Percentiles rank a stretch among this genome's conserved stretches.
Evolutionary conservation across 2,113 vertebrate species (phyloP).

Genomic region (Scalopus aquaticus): DNA sequence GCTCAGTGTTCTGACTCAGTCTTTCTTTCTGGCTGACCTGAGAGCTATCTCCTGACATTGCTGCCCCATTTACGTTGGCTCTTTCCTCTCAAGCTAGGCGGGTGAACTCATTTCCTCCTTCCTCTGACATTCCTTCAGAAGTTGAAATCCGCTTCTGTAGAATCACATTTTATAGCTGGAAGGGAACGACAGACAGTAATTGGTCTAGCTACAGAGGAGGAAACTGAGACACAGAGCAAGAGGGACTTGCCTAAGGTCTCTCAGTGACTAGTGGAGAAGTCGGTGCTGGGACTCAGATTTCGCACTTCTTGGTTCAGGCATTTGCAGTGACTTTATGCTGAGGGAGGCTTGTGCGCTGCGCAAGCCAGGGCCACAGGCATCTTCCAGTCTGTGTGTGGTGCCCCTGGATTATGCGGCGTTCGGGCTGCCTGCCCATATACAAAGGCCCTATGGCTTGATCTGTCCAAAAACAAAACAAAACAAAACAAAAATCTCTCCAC

Average conservation of each 20-base stretch:
- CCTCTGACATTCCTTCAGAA: not conserved
- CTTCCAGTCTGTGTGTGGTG: fast-evolving
- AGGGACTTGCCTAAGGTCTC: not conserved
- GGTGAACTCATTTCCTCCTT: not conserved
- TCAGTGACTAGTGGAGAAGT: not conserved
- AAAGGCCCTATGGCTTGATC: not conserved
- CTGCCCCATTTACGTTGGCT: not conserved
- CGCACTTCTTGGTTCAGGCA: not conserved
- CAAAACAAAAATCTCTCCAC: not conserved
- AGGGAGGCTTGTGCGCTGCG: not conserved
- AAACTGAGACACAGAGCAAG: not conserved
- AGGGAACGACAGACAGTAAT: not conserved
- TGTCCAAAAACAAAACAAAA: not conserved
- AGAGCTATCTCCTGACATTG: not conserved
- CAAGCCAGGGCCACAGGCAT: not conserved
- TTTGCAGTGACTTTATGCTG: not conserved
- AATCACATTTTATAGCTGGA: not conserved
- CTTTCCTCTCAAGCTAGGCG: not conserved
- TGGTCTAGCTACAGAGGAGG: not conserved
- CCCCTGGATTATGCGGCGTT: not conserved
- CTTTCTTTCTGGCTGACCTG: not conserved
- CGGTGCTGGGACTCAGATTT: not conserved
- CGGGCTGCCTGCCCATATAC: not conserved
- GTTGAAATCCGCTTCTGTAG: not conserved
- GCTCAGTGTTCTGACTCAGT: not conserved